Conservation (phyloP, 1,140 invertebrate genomes). For the Euwallacea similis region DNA sequence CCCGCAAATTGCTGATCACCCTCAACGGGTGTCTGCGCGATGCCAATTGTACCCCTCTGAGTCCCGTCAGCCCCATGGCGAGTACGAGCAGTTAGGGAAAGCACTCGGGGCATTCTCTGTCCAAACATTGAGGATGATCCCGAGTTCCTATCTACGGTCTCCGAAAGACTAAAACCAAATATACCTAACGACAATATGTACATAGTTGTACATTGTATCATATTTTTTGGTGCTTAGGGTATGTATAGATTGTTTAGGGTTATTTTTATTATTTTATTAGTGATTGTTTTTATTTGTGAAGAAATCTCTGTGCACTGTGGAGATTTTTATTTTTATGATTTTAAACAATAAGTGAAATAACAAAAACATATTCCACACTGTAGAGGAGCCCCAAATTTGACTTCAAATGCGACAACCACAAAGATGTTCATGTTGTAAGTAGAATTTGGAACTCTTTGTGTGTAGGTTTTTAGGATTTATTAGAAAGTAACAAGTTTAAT, state of each 20-base stretch:
- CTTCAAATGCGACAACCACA: no score
- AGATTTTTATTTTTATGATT: no score
- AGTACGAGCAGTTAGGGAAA: conserved; percentile 86
- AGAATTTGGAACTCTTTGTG: no score
- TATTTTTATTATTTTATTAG: no score
- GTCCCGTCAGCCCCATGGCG: conserved; percentile 79
- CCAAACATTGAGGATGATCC: conserved; percentile 51
- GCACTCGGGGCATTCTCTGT: conserved; percentile 55
- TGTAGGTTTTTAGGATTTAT: no score
- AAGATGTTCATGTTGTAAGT: no score
- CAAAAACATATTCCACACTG: no score
- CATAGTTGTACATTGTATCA: conserved; percentile 54
- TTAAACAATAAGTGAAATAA: no score
- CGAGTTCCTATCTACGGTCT: conserved; percentile 38
- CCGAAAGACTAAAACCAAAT: conserved; percentile 53
- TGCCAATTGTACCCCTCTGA: conserved; percentile 78
- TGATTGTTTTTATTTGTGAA: no score
- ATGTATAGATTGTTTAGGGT: neutral
- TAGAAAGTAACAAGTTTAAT: no score
- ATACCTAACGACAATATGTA: conserved; percentile 56
- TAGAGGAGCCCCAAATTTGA: no score
- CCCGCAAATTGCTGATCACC: conserved; percentile 87
- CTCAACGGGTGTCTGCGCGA: conserved; percentile 86
- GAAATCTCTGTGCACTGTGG: no score
- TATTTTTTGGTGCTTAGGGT: conserved; percentile 36